phyloP scores from a whole-genome alignment of 2,113 vertebrate species.

The Seriola aureovittata region DNA sequence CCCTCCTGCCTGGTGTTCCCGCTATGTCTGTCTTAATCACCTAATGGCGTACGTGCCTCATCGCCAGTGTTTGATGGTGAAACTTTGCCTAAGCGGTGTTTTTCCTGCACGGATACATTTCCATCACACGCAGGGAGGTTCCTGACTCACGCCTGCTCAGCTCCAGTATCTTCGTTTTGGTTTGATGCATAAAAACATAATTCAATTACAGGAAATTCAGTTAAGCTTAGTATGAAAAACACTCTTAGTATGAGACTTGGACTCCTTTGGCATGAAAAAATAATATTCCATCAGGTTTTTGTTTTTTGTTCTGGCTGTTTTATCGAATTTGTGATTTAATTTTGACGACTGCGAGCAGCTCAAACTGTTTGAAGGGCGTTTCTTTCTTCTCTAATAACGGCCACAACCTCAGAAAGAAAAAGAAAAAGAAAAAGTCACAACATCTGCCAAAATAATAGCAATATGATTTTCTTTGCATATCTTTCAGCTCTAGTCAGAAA shows the following conservation, averaged over 20 bases:
- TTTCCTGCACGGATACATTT: constrained; percentile 6
- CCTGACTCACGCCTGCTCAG: background rate
- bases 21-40: constrained; percentile 48
- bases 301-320: background rate
- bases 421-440: background rate
- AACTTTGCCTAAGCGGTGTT: constrained; percentile 10
- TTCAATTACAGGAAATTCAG: constrained; percentile 15
- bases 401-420: constrained; percentile 3
- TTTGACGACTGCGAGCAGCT: background rate
- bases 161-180: constrained; percentile 12
- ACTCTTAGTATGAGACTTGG: background rate
- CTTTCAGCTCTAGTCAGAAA: no score
- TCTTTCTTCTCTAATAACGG: background rate
- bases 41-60: constrained; percentile 22
- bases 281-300: constrained; percentile 5
- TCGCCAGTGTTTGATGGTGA: constrained; percentile 18
- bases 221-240: constrained; percentile 27
- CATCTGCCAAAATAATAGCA: no score
- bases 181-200: constrained; percentile 6
- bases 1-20: constrained; percentile 18
- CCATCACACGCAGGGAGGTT: background rate
- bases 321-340: constrained; percentile 16
- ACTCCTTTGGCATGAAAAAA: constrained; percentile 11
- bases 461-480: no score
- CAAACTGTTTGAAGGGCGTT: background rate